Evolutionary conservation across 2,113 vertebrate species (phyloP).

Genomic region (Bolborhynchus lineola): DNA sequence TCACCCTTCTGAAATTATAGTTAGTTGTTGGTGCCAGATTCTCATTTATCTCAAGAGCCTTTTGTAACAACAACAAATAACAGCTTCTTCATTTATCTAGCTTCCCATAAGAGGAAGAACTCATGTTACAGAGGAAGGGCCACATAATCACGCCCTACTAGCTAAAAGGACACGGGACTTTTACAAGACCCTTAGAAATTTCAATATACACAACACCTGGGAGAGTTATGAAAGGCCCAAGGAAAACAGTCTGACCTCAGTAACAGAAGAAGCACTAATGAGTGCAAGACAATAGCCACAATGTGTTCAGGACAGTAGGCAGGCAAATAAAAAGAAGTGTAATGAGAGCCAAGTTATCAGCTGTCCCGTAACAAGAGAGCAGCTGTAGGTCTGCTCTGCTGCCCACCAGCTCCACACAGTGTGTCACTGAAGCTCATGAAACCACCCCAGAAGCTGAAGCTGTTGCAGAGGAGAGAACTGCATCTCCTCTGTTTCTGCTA

Average conservation of each 20-base stretch:
- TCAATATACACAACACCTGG: background rate
- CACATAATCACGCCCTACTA: background rate
- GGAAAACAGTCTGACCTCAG: background rate
- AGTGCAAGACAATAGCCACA: background rate
- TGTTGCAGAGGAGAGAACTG: background rate
- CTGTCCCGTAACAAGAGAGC: background rate
- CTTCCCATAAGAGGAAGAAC: conserved; percentile 12
- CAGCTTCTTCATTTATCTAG: conserved; percentile 1
- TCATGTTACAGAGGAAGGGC: background rate
- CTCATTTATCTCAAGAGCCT: conserved; percentile 2
- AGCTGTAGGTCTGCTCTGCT: background rate
- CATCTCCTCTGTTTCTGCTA: background rate
- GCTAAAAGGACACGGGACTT: background rate
- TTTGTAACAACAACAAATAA: conserved; percentile 35
- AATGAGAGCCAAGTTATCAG: background rate
- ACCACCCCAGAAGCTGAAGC: background rate
- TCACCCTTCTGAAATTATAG: background rate
- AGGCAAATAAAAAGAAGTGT: background rate
- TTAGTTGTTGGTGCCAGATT: background rate
- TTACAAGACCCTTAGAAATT: background rate
- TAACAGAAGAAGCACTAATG: background rate
- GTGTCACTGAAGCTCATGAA: background rate
- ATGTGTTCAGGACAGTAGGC: background rate
- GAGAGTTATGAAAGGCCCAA: background rate
- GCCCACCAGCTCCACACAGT: background rate